These are phyloP conservation scores for Leucoraja erinaceus DNA, from an alignment of 2,113 vertebrate species.

Conservation along the genomic window DNA sequence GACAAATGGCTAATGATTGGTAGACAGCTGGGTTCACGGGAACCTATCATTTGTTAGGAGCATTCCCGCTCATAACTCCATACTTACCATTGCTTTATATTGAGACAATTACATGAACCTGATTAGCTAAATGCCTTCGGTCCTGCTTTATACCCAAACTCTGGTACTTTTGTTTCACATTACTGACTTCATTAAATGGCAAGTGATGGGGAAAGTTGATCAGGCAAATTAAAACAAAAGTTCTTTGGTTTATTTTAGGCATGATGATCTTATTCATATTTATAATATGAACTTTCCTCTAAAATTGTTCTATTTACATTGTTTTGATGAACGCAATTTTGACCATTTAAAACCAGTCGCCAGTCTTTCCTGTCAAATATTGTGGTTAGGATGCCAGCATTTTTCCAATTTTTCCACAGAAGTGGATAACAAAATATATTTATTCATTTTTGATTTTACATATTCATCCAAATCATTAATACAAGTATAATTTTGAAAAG, in stretches of 20 bases:
- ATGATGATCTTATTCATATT: background rate
- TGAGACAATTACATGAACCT: background rate
- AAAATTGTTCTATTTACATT: background rate
- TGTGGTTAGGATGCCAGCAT: background rate
- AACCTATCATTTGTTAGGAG: background rate
- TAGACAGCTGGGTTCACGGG: background rate
- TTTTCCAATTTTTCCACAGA: background rate
- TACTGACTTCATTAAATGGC: background rate
- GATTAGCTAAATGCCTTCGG: background rate
- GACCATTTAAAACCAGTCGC: background rate
- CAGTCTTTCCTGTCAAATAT: background rate
- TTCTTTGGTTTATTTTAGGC: background rate
- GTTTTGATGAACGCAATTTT: background rate
- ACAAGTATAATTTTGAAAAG: too few species aligned
- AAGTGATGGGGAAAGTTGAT: background rate
- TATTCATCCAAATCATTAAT: too few species aligned
- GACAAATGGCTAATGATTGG: background rate
- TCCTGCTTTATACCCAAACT: background rate
- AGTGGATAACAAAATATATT: background rate
- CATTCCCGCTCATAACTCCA: background rate
- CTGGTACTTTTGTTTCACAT: background rate
- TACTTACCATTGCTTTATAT: background rate
- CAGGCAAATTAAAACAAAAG: background rate
- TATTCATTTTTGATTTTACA: background rate
- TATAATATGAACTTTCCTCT: background rate